Evolutionary conservation across 2,797 vertebrate species (phyloP), one percentile per base, ranked within the genome.

Genomic region (Gymnothorax javanicus): DNA sequence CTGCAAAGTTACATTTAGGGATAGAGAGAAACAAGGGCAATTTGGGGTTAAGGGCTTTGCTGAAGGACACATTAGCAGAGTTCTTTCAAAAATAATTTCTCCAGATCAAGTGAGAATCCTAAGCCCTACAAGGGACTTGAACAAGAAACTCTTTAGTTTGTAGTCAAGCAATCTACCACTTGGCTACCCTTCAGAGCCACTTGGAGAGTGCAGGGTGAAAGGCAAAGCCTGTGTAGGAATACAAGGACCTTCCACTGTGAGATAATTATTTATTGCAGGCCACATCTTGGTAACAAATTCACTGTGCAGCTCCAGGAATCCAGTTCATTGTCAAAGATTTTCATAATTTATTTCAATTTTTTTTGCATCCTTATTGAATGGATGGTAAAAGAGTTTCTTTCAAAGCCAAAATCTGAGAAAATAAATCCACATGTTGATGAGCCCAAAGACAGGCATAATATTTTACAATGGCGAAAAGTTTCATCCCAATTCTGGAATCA

Each of bases 151-250:
- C 1, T 43, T 43, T 43, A 43, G 33, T 1, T 43, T 43, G 33
- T 43, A 43, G 33, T 43, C 33, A 43, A 43, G 33, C 33, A 43
- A 43, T 43, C 33, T 43, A 43, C 33, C 33, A 43, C 1, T 43
- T 43, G 33, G 33, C 33, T 43, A 43, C 33, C 33, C 33, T 43
- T 43, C 33, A 43, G 33, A 43, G 1, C 33, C 33, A 43, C 33
- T 56, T 81, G 77, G 75, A 81, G 56, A 56, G 77, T 81, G 54
- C 77, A 81, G 77, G 77, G 77, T 81, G 77, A 56, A 81, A 81
- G 77, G 52, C 77, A 81, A 52, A n/a, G 52, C 5, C 77, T 56
- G 75, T 79, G 50, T 33, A 79, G 50, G 20, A 54, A 79, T 20
- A 81, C 50, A 81, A 54, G 56, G 52, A n/a, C 20, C 77, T 12